Evolutionary conservation across 2,113 vertebrate genomes (phyloP), one percentile per base, ranked within the genome.

Genomic region (Phrynocephalus versicolor): DNA sequence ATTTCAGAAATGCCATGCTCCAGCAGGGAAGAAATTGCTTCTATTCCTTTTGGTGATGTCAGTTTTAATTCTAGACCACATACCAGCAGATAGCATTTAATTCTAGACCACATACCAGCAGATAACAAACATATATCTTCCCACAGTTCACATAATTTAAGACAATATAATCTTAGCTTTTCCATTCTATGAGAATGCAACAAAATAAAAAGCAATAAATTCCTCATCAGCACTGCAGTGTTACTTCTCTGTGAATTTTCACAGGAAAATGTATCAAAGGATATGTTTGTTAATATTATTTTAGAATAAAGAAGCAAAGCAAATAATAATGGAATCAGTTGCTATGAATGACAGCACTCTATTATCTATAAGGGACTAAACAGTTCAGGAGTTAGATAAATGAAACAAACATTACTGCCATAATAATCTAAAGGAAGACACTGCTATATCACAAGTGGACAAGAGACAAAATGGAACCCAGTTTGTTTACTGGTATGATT

Each of bases 401-500:
- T 62, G 87, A 95, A 94, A 92, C 94, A 91, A 84, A 93, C 71
- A 86, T 89, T 92, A 92, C 81, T 91, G 84, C 86, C 82, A 85
- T 89, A 93, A 90, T 70, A 85, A 89, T 91, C 89, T 91, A 94
- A 75, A 91, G 94, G 87, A 90, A 87, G 86, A 95, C 87, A 93
- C 7, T 79, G 84, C 91, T 93, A 88, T 89, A 90, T 94, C 94
- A 96, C 91, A 93, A 90, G 92, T 74, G 92, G 89, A 94, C 88
- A 93, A 80, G 60, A 94, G 92, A 95, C 83, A 78, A 93, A 92
- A 93, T 96, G 95, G 90, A 94, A 93, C 93, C 96, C 94, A 96
- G 95, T 86, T 92, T 92, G 81, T 87, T 91, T 94, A 95, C 96
- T 91, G 93, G 95, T 88, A 94, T 86, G 92, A 94, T 90, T 96